Evolutionary conservation across 2,797 vertebrate species (phyloP), one percentile per base, ranked within the genome.

Genomic region (Hirundo rustica): DNA sequence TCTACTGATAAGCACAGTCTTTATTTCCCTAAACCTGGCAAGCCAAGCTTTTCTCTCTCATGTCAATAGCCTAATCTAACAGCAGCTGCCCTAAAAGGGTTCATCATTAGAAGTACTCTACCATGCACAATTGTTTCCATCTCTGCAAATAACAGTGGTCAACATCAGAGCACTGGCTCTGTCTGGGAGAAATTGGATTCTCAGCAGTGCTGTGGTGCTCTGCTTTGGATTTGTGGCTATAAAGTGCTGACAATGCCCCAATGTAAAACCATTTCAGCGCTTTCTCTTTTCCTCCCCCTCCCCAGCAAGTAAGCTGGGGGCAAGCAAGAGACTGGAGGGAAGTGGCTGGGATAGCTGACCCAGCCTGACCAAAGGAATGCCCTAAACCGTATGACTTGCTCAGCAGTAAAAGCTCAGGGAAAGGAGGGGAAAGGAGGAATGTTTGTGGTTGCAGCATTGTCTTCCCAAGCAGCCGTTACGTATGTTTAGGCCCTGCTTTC

Each of bases 251-350:
- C 27, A 38, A 6, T 5, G 15, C 9, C 16, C 10, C 4, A 1
- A 3, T 3, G 10, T 34, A 11, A 48, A 81, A 27, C 27, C 22
- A 44, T 12, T 82, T 7, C 50, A 57, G 42, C 0, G 0, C 29
- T 58, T 64, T 25, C 14, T 36, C 23, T 17, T 44, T 40, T 71
- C 44, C 12, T 36, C 20, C 7, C 5, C 26, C 9, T 4, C 4
- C 7, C 8, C 40, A 65, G 38, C 0, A 0, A 67, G 22, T 16
- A 20, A 34, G 17, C n/a, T 19, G 13, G 10, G 10, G 22, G 11
- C 15, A 42, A 38, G 32, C 29, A 53, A 57, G 54, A 61, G 18
- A 8, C 7, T 44, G 74, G 36, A 92, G n/a, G 9, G 22, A 47
- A 27, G 13, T 2, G 32, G 15, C 25, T 54, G 58, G 38, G 30